phyloP scores from a whole-genome alignment of 2,113 vertebrate species.

The Ariopsis seemanni region DNA sequence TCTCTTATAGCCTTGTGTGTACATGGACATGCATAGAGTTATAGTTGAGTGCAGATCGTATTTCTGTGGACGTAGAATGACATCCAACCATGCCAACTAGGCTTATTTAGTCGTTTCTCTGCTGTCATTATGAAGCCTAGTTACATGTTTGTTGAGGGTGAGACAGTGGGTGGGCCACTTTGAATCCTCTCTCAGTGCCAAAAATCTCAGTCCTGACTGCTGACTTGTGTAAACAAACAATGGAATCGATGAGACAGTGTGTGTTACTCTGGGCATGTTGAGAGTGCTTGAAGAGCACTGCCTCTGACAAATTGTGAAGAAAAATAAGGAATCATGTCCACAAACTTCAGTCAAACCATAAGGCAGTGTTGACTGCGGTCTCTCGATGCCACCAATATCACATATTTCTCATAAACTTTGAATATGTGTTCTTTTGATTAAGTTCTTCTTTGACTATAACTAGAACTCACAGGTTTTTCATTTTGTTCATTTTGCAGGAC shows the following conservation, averaged over 20 bases:
- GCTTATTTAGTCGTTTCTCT: constrained; percentile 7
- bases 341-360: neutral
- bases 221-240: constrained; percentile 32
- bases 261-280: neutral
- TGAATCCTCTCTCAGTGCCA: neutral
- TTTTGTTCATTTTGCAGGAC: constrained; percentile 22
- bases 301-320: constrained; percentile 1
- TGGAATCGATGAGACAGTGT: constrained; percentile 30
- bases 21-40: neutral
- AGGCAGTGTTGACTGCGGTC: neutral
- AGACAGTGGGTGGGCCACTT: constrained; percentile 39
- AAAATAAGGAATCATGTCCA: neutral
- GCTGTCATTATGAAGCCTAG: constrained; percentile 6
- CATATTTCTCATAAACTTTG: neutral
- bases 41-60: neutral
- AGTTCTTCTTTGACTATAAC: neutral
- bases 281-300: neutral
- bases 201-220: constrained; percentile 8
- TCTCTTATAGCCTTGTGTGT: neutral
- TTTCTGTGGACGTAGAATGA: neutral
- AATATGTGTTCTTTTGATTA: neutral
- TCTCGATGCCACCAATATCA: neutral
- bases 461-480: neutral
- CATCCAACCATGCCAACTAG: neutral
- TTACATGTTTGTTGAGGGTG: neutral